Conservation (phyloP, 1,140 invertebrate genomes). For the Ctenoplectra terminalis region DNA sequence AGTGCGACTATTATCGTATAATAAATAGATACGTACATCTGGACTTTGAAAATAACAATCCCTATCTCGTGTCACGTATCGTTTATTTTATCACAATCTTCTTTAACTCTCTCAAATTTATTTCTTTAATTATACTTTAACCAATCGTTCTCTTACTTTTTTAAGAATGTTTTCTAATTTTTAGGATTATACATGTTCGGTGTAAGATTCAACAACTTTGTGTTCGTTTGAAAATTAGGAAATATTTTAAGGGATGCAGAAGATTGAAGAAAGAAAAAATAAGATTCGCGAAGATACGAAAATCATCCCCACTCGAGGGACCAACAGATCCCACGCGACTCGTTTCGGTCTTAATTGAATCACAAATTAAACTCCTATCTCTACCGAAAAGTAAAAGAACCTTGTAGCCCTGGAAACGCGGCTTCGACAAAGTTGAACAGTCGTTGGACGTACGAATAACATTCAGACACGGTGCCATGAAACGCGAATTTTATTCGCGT, state of each 20-base stretch:
- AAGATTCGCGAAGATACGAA: not conserved
- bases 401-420: not conserved
- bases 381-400: not conserved
- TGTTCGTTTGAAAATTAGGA: no score
- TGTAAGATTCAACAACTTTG: no score
- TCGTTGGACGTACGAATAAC: not conserved
- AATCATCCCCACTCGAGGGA: not conserved
- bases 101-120: not conserved
- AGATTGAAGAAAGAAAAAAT: not conserved
- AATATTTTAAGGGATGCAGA: no score
- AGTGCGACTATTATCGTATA: conserved; percentile 70
- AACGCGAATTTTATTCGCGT: conserved; percentile 34
- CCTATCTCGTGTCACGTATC: not conserved
- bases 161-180: no score
- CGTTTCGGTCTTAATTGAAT: conserved; percentile 32
- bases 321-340: not conserved
- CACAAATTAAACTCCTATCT: conserved; percentile 17
- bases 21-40: conserved; percentile 70
- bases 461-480: not conserved
- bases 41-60: conserved; percentile 35
- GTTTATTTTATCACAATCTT: not conserved
- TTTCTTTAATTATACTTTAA: no score
- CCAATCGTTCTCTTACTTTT: no score
- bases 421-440: conserved; percentile 3
- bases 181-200: no score